Base-by-base conservation (phyloP, 2,888 invertebrate genomes). In the Masnerella sp. region DNA sequence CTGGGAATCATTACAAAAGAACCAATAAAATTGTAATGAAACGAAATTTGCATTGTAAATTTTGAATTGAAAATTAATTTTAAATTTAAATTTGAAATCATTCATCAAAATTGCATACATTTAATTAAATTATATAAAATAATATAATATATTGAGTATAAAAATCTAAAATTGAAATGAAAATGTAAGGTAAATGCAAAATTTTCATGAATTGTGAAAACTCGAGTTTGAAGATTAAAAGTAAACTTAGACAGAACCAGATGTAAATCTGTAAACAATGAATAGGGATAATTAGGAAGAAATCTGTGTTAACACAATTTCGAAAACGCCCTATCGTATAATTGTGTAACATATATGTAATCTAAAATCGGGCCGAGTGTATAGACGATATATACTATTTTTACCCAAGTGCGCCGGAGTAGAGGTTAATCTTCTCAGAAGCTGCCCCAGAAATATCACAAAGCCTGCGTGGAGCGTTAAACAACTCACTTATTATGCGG, bases 371-470 rank as follows among this genome's bases (percentile, higher is more conserved):
- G 74, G 70, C 47, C 70, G 71, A 71, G 54, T 49, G 71, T 75
- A 75, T 75, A 75, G 75, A 70, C 74, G 69, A 70, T 70, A 70
- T 74, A 65, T 18, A 69, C 82, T 85, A 85, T 85, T 85, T 85
- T 85, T 81, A 82, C 76, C 83, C 54, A 77, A 81, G 83, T 82
- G 83, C 81, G 80, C 81, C 80, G 75, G 83, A 85, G 81, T 81
- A 82, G 81, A 84, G 84, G 83, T 84, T 85, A 85, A 85, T 85
- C 83, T 85, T 83, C 79, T 75, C 73, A 80, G 82, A 82, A 80
- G 80, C 80, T 81, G 79, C 64, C 77, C 82, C 80, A 82, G 81
- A 86, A 85, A 85, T 85, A 83, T 79, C 77, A 78, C 78, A 79
- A 83, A 83, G 80, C 82, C 78, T 75, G 77, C 72, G 75, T 52